A percentile compares a stretch with the other conserved stretches of the same genome.
These are phyloP conservation scores for Peromyscus polionotus DNA, from an alignment of 2,113 vertebrate genomes.

Conservation along the genomic window DNA sequence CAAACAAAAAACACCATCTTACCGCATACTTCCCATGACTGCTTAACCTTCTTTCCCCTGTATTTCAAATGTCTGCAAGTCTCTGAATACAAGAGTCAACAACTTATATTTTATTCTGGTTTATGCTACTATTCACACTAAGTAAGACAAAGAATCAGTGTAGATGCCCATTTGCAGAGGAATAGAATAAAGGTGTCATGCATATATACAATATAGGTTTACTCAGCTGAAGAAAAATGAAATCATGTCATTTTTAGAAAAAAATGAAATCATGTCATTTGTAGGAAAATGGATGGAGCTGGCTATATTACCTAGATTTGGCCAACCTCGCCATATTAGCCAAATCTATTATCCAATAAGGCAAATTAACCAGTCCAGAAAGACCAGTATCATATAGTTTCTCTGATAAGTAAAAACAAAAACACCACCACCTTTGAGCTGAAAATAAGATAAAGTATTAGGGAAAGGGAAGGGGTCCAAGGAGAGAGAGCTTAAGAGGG, in stretches of 20 bases:
- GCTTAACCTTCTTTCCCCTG: not conserved
- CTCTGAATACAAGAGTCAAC: not conserved
- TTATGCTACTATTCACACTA: not conserved
- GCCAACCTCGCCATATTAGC: not conserved
- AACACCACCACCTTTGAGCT: not conserved
- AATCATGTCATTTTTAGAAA: not conserved
- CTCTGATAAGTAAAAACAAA: not conserved
- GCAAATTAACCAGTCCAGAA: not conserved
- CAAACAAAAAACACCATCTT: constrained; percentile 9
- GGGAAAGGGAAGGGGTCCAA: not conserved
- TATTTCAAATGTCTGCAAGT: constrained; percentile 35
- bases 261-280: not conserved
- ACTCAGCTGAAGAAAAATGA: not conserved
- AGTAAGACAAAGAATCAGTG: not conserved
- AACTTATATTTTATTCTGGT: not conserved
- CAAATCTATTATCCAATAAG: not conserved
- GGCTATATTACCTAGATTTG: not conserved
- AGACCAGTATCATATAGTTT: not conserved
- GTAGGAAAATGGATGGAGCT: not conserved
- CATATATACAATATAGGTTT: not conserved
- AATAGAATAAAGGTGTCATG: not conserved
- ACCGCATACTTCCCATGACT: not conserved
- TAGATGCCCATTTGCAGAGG: not conserved
- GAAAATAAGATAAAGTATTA: not conserved
- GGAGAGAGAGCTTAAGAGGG: not conserved